Conservation (phyloP, 2,113 vertebrate species). For the Daboia siamensis region DNA sequence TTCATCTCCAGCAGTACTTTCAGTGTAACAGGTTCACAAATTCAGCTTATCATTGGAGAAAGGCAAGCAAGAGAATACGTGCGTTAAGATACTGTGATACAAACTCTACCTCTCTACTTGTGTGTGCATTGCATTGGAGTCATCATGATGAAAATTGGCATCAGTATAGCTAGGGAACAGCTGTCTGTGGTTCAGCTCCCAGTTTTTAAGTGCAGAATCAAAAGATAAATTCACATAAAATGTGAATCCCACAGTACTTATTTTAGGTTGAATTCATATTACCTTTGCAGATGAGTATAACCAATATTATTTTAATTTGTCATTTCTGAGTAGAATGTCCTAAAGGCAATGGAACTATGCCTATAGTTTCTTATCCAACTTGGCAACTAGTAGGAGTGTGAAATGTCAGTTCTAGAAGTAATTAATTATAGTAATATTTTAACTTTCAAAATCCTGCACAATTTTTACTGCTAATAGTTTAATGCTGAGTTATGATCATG, state of each 20-base stretch:
- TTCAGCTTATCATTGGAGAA: not conserved
- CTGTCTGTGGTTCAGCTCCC: not conserved
- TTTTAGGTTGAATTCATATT: not conserved
- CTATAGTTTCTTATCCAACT: not conserved
- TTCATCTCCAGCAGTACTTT: not conserved
- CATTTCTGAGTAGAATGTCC: not conserved
- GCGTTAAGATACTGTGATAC: not conserved
- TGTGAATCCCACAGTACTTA: not conserved
- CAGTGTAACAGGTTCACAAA: not conserved
- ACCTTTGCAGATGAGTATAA: not conserved
- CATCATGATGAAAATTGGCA: not conserved
- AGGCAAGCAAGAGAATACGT: not conserved
- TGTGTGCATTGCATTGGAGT: not conserved
- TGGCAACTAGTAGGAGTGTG: not conserved
- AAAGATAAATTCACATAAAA: not conserved
- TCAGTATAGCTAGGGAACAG: not conserved
- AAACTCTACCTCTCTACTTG: not conserved
- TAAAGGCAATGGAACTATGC: not conserved
- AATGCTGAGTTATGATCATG: not conserved
- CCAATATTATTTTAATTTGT: not conserved
- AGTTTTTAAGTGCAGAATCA: not conserved
- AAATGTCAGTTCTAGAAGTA: conserved; percentile 3
- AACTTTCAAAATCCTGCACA: not conserved
- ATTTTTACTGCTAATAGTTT: not conserved
- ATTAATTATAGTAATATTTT: not conserved